phyloP scores from a whole-genome alignment of 2,113 vertebrate species.

The Megalops atlanticus region DNA sequence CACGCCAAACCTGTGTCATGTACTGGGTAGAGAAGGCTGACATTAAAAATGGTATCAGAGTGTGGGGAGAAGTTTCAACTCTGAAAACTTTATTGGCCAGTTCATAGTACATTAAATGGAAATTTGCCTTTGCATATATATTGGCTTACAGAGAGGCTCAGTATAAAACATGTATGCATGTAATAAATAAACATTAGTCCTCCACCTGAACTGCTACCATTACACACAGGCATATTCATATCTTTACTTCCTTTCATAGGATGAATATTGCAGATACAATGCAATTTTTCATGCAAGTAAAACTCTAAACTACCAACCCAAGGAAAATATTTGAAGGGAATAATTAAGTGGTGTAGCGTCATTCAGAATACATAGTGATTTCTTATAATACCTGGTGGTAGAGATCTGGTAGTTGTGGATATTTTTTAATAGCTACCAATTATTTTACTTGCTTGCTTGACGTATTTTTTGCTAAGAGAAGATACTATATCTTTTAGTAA shows the following conservation, averaged over 20 bases:
- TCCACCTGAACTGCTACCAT: neutral
- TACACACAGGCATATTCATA: neutral
- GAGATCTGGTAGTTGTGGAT: neutral
- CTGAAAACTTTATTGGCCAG: too few species aligned
- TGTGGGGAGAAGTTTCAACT: too few species aligned
- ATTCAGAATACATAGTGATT: too few species aligned
- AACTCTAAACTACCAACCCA: too few species aligned
- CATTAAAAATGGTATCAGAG: too few species aligned
- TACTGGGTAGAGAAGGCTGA: too few species aligned
- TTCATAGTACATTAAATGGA: too few species aligned
- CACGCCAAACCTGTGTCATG: too few species aligned
- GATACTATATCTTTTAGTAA: neutral
- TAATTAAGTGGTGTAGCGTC: too few species aligned
- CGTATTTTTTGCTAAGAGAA: too few species aligned
- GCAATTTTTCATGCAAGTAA: neutral
- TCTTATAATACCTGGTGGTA: neutral
- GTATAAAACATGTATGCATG: neutral
- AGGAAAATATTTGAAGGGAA: neutral
- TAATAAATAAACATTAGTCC: neutral
- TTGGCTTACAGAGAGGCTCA: too few species aligned
- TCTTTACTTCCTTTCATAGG: neutral
- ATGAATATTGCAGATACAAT: neutral
- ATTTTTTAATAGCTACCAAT: neutral
- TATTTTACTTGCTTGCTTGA: neutral
- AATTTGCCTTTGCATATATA: too few species aligned